Base-by-base conservation (phyloP, 2,888 invertebrate genomes). In the Zaprionus obscuricornis region DNA sequence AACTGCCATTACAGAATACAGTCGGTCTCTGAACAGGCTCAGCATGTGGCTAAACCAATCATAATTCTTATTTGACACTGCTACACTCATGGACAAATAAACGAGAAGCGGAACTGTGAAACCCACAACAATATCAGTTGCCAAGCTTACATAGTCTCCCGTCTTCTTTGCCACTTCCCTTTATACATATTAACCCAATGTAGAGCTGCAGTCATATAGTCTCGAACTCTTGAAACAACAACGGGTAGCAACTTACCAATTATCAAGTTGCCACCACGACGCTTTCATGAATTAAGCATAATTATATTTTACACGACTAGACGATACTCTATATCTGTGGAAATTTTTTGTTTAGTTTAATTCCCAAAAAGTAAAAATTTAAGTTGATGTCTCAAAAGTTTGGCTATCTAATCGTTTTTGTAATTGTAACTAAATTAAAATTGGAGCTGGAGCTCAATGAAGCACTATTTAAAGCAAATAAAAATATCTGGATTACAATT, bases 21-120 rank as follows among this genome's bases (percentile, higher is more conserved):
- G 11, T 22, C 22, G 22, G 55, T 34, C 72, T 34, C 52, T 69
- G 68, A 42, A 29, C 54, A 69, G 76, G 85, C 87, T 85, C 88
- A 88, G 88, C 88, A 88, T 88, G 88, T 88, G 89, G 88, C 88
- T 88, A 88, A 88, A 89, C 88, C 88, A 89, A 88, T 88, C 88
- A 88, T 88, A 88, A 88, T 88, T 88, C 89, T 88, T 88, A 89
- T 88, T 88, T 88, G 88, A 88, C 89, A 88, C 79, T 76, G 74
- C 75, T 79, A 82, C 81, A 82, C 77, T 84, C 74, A 81, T 83
- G 84, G 83, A 83, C 81, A 81, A 81, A 81, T 81, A 83, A 81
- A 81, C 83, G 81, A 81, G 81, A 73, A 73, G 78, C 78, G 55
- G 67, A 64, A 74, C 71, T 71, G 62, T 60, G 57, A 50, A 56